Evolutionary conservation across 2,113 vertebrate genomes (phyloP).

Genomic region (Anoplopoma fimbria): DNA sequence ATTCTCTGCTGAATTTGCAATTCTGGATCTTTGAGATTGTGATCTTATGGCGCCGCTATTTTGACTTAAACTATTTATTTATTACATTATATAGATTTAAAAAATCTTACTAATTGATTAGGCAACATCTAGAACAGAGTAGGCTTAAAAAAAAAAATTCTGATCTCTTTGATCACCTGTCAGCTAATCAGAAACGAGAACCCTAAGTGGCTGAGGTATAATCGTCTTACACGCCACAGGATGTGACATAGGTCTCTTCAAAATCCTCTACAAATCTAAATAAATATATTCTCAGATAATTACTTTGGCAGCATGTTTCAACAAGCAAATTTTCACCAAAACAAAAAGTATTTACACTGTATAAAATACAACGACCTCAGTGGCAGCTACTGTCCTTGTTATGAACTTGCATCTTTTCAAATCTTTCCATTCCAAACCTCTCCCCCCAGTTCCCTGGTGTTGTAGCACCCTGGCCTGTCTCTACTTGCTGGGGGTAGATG

Average conservation of each 20-base stretch:
- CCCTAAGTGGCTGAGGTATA: neutral
- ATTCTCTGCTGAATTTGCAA: too few species aligned
- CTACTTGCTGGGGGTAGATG: slow-evolving; percentile 27
- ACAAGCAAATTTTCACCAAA: neutral
- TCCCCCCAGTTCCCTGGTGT: slow-evolving; percentile 52
- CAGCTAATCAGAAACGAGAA: neutral
- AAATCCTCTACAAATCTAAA: neutral
- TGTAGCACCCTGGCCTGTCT: neutral
- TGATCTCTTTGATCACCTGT: neutral
- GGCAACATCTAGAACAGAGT: too few species aligned
- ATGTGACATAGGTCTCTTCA: neutral
- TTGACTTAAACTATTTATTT: too few species aligned
- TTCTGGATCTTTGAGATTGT: too few species aligned
- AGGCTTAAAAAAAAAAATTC: too few species aligned
- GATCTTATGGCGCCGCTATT: too few species aligned
- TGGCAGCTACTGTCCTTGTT: neutral
- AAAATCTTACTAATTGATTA: too few species aligned
- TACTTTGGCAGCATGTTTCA: neutral
- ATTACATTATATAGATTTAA: too few species aligned
- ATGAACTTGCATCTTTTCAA: slow-evolving; percentile 91
- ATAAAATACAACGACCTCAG: neutral
- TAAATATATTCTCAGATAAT: neutral
- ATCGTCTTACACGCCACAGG: neutral
- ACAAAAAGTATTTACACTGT: neutral
- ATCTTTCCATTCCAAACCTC: slow-evolving; percentile 25